phyloP scores from a whole-genome alignment of 2,888 invertebrate species.

The Altica lythri region DNA sequence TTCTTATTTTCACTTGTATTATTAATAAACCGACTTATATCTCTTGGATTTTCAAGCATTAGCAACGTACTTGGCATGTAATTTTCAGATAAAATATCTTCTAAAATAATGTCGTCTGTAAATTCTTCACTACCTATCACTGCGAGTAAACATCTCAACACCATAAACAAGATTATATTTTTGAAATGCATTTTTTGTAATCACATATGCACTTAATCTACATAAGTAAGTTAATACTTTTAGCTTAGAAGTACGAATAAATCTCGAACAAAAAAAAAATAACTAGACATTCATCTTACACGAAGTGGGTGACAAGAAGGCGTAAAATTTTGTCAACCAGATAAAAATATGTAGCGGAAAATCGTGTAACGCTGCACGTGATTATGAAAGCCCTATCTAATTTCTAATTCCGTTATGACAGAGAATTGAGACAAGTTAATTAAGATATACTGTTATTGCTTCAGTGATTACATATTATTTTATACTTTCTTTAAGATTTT shows the following conservation, averaged over 20 bases:
- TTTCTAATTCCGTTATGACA: conserved; percentile 27
- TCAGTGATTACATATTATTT: background rate
- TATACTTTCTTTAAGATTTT: too few relatives aligned
- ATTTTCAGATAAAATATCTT: conserved; percentile 72
- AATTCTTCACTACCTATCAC: conserved; percentile 10
- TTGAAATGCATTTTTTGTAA: background rate
- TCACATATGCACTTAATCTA: too few relatives aligned
- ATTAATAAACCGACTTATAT: conserved; percentile 25
- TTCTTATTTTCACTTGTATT: background rate
- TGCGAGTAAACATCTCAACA: background rate
- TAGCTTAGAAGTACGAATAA: background rate
- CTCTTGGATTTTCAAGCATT: conserved; percentile 56
- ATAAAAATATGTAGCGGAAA: conserved; percentile 34
- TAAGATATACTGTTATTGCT: background rate
- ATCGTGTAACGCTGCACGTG: conserved; percentile 34
- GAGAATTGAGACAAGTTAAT: conserved; percentile 1
- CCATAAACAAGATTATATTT: background rate
- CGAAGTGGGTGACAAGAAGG: conserved; percentile 26
- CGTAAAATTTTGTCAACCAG: conserved; percentile 35
- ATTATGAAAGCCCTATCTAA: conserved; percentile 25
- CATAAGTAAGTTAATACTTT: background rate
- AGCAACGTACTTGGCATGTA: conserved; percentile 71
- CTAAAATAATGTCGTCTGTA: conserved; percentile 57
- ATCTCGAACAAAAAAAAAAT: conserved; percentile 2
- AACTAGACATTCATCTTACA: conserved; percentile 10